A percentile compares a stretch with the other conserved stretches of the same genome.
Conservation (phyloP, 2,113 vertebrate genomes). For the Cynopterus brachyotis region DNA sequence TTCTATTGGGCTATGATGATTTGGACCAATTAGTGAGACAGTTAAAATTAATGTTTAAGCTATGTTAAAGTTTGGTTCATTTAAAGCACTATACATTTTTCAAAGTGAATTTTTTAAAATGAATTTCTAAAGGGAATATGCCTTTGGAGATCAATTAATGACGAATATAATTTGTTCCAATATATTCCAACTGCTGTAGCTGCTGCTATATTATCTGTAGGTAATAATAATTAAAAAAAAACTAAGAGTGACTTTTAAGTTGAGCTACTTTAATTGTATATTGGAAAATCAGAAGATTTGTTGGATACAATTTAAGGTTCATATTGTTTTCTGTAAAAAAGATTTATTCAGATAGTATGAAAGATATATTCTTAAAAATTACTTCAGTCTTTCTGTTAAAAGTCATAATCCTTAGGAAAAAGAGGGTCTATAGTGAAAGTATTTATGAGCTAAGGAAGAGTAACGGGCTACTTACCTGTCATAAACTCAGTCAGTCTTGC, state of each 20-base stretch:
- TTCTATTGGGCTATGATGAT: not conserved
- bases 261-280: not conserved
- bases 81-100: conserved; percentile 1
- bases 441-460: not conserved
- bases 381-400: not conserved
- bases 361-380: not conserved
- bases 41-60: conserved; percentile 10
- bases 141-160: not conserved
- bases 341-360: not conserved
- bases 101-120: not conserved
- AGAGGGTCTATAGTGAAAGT: not conserved
- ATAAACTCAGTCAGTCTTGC: not conserved
- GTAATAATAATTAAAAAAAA: not conserved
- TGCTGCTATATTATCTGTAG: not conserved
- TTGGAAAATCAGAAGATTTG: not conserved
- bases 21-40: not conserved
- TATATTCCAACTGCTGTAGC: not conserved
- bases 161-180: not conserved
- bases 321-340: not conserved
- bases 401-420: not conserved
- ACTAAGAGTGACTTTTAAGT: not conserved
- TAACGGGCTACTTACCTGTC: not conserved
- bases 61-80: not conserved
- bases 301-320: conserved; percentile 21
- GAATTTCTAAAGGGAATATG: not conserved